A percentile compares a stretch with the other conserved stretches of the same genome.
These are phyloP conservation scores for Chionomys nivalis DNA, from an alignment of 2,113 vertebrate genomes.

Conservation along the genomic window DNA sequence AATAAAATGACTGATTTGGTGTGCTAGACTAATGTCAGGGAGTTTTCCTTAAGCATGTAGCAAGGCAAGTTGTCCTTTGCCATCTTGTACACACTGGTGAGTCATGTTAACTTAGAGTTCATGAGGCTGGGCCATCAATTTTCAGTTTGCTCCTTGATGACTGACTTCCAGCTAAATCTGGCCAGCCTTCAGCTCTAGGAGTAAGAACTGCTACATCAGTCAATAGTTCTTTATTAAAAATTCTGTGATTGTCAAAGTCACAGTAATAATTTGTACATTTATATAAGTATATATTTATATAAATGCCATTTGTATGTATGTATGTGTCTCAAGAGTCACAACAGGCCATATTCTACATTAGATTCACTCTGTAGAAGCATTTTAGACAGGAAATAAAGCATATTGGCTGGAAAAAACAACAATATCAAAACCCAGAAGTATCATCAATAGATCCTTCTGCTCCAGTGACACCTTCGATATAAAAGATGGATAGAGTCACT, in stretches of 20 bases:
- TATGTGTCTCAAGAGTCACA: neutral
- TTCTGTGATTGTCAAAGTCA: neutral
- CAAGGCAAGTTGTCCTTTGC: neutral
- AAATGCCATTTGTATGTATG: neutral
- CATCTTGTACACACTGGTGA: neutral
- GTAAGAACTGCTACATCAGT: neutral
- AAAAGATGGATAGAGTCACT: neutral
- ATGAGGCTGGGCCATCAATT: neutral
- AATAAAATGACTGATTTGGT: conserved; percentile 6
- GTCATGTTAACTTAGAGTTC: neutral
- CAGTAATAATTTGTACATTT: neutral
- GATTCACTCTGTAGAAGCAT: neutral
- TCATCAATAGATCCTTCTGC: neutral
- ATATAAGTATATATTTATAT: too few species aligned
- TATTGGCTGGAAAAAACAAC: neutral
- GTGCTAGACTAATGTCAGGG: neutral
- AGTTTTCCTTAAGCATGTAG: neutral
- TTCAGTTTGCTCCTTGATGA: neutral
- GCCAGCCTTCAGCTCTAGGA: neutral
- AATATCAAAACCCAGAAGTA: neutral
- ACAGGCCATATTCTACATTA: neutral
- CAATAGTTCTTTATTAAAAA: too few species aligned
- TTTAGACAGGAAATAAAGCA: conserved; percentile 2
- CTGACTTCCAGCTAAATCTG: neutral
- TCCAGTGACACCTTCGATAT: neutral